phyloP scores from a whole-genome alignment of 2,797 vertebrate species.

The Gastrophryne carolinensis region DNA sequence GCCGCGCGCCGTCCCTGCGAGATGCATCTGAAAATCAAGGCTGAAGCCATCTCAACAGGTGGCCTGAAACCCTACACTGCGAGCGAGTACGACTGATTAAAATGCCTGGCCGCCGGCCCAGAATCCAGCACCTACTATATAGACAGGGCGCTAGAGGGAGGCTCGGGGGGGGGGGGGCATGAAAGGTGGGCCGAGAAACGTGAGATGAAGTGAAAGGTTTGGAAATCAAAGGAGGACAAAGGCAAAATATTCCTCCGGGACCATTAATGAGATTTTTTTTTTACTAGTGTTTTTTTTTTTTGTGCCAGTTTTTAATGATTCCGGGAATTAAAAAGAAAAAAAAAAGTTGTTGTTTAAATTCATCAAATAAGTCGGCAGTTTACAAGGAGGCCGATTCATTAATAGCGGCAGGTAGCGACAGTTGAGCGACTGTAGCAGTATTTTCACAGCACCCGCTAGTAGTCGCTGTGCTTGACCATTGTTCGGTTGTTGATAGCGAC shows the following conservation, averaged over 20 bases:
- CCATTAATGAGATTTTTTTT: not conserved
- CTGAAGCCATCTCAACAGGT: slow-evolving; percentile 50
- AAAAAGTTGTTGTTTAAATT: no score
- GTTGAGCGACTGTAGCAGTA: no score
- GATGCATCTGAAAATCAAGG: slow-evolving; percentile 43
- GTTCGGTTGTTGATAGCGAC: no score
- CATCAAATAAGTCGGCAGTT: no score
- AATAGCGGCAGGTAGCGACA: no score
- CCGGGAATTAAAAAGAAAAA: no score
- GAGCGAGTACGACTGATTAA: slow-evolving; percentile 51
- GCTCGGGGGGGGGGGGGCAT: not conserved
- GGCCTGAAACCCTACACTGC: slow-evolving; percentile 52
- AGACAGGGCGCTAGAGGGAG: slow-evolving; percentile 3
- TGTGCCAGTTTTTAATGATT: no score
- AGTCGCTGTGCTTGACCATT: no score
- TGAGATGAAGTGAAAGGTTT: not conserved
- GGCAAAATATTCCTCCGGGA: not conserved
- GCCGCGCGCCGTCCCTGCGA: slow-evolving; percentile 25
- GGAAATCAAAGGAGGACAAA: not conserved
- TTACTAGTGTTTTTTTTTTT: no score
- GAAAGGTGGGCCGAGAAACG: not conserved
- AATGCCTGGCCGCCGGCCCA: slow-evolving; percentile 56
- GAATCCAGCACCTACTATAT: slow-evolving; percentile 39
- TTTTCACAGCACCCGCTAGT: no score
- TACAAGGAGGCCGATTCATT: no score